Evolutionary conservation across 2,888 invertebrate species (phyloP).

Genomic region (Theristus sp.): DNA sequence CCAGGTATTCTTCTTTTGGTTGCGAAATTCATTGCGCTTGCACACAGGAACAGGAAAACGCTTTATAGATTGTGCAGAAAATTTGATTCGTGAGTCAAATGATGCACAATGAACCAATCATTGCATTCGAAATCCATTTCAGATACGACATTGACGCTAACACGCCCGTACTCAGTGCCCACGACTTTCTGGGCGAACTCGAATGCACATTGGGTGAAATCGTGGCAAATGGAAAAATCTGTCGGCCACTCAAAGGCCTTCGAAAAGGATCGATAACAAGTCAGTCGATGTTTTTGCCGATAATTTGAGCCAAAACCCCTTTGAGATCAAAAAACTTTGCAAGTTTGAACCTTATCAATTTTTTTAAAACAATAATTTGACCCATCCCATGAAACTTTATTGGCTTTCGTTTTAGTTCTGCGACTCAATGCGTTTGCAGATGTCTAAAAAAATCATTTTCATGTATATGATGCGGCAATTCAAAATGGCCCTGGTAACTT

Average conservation of each 20-base stretch:
- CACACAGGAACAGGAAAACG: too few relatives aligned
- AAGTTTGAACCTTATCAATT: neutral
- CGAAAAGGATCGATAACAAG: neutral
- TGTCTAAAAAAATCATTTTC: too few relatives aligned
- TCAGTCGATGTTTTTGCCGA: conserved; percentile 37
- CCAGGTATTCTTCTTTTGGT: too few relatives aligned
- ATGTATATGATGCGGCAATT: neutral
- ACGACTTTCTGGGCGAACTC: conserved; percentile 38
- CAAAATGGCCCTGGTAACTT: neutral
- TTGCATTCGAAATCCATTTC: too few relatives aligned
- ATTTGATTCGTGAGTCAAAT: too few relatives aligned
- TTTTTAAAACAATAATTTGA: neutral
- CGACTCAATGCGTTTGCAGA: too few relatives aligned
- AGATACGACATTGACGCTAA: conserved; percentile 23
- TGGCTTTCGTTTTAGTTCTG: too few relatives aligned
- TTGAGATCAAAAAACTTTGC: neutral
- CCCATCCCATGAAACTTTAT: too few relatives aligned
- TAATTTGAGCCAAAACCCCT: neutral
- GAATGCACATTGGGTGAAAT: conserved; percentile 41
- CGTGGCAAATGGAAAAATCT: conserved; percentile 19
- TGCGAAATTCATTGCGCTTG: too few relatives aligned
- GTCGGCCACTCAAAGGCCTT: neutral
- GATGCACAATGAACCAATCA: too few relatives aligned
- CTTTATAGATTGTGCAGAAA: too few relatives aligned
- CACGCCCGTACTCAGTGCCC: conserved; percentile 11